These are phyloP conservation scores for Eupleurogrammus muticus DNA, from an alignment of 2,797 vertebrate species.

Conservation along the genomic window DNA sequence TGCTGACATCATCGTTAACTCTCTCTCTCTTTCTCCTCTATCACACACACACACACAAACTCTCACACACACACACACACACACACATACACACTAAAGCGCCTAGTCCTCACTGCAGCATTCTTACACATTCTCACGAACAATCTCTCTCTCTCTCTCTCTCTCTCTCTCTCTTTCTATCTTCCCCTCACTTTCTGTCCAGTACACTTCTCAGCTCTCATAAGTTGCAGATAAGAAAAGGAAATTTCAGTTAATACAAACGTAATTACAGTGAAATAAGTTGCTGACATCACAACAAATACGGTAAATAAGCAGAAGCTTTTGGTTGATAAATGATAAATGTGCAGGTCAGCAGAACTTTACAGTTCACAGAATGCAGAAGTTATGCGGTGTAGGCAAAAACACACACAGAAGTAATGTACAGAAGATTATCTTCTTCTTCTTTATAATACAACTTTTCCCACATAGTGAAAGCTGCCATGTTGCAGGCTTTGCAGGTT, in stretches of 20 bases:
- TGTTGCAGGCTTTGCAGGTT: background rate
- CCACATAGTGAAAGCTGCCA: background rate
- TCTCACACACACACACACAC: slow-evolving; percentile 1
- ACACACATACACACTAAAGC: slow-evolving; percentile 4
- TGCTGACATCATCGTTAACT: slow-evolving; percentile 54
- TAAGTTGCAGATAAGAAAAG: background rate
- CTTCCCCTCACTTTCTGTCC: background rate
- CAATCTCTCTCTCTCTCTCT: background rate
- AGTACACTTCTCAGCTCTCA: background rate
- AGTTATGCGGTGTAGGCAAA: slow-evolving; percentile 15
- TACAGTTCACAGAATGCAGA: slow-evolving; percentile 13
- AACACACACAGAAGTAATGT: background rate
- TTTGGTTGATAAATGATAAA: background rate
- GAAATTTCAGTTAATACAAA: background rate
- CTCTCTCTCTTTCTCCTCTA: no score
- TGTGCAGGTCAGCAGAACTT: slow-evolving; percentile 29
- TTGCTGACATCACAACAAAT: slow-evolving; percentile 11
- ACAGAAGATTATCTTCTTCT: background rate
- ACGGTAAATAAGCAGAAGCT: background rate
- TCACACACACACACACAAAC: slow-evolving; percentile 12
- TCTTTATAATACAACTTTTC: background rate
- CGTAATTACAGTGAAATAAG: background rate
- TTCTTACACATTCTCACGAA: background rate
- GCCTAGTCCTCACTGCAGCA: slow-evolving; percentile 22
- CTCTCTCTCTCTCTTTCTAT: background rate